phyloP scores from a whole-genome alignment of 2,797 vertebrate genomes.

The Lindbergichthys nudifrons region DNA sequence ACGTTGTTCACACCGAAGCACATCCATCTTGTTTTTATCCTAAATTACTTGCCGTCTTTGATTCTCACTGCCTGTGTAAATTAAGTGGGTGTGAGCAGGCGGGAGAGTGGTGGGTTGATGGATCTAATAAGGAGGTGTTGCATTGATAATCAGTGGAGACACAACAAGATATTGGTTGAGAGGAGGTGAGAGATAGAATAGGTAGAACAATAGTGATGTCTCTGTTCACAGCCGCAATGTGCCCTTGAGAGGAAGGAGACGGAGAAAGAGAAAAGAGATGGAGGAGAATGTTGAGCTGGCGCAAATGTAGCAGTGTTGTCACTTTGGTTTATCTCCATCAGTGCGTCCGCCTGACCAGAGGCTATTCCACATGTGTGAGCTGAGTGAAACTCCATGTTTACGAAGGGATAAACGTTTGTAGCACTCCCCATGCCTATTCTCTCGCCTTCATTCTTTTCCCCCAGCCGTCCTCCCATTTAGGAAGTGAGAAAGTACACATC shows the following conservation, averaged over 20 bases:
- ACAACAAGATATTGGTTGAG: slow-evolving; percentile 45
- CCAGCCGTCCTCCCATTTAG: slow-evolving; percentile 55
- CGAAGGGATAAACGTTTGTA: slow-evolving; percentile 62
- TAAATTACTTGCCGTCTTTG: slow-evolving; percentile 76
- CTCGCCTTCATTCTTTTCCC: slow-evolving; percentile 28
- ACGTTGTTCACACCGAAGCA: slow-evolving; percentile 59
- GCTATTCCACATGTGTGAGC: slow-evolving; percentile 61
- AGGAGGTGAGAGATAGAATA: slow-evolving; percentile 21
- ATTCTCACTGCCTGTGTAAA: slow-evolving; percentile 70
- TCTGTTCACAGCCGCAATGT: slow-evolving; percentile 60
- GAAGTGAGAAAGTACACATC: slow-evolving; percentile 67
- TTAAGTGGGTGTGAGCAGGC: slow-evolving; percentile 68
- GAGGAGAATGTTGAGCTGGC: slow-evolving; percentile 60
- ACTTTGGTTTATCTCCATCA: slow-evolving; percentile 76
- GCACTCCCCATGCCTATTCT: slow-evolving; percentile 17
- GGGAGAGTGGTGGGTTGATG: slow-evolving; percentile 60
- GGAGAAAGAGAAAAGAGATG: slow-evolving; percentile 25
- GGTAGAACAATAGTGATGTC: slow-evolving; percentile 43
- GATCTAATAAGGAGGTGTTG: slow-evolving; percentile 79
- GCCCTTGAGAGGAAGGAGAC: slow-evolving; percentile 63
- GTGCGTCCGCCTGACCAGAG: slow-evolving; percentile 63
- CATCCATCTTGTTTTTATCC: slow-evolving; percentile 80
- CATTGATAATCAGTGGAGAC: slow-evolving; percentile 75
- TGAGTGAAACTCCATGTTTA: slow-evolving; percentile 81
- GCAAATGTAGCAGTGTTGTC: slow-evolving; percentile 67